A percentile compares a stretch with the other conserved stretches of the same genome.
Evolutionary conservation across 2,113 vertebrate species (phyloP).

Genomic region (Malaclemys terrapin): DNA sequence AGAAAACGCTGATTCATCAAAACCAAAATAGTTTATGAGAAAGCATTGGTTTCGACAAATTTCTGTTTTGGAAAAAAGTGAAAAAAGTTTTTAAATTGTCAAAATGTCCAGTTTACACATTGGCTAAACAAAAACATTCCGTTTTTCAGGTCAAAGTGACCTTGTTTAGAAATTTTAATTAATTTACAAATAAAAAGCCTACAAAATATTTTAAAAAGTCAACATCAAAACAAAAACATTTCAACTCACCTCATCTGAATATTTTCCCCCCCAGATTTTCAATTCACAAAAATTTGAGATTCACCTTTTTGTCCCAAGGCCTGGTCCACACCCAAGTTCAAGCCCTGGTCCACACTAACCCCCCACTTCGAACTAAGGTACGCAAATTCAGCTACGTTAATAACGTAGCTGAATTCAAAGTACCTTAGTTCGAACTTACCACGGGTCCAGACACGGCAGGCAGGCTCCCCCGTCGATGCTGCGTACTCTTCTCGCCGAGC

Average conservation of each 20-base stretch:
- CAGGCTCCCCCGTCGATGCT: too few species aligned
- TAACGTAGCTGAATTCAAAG: too few species aligned
- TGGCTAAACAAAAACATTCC: neutral
- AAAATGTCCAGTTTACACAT: neutral
- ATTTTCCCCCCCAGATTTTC: too few species aligned
- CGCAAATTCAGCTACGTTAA: too few species aligned
- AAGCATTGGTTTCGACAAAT: neutral
- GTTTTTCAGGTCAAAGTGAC: neutral
- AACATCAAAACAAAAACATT: neutral
- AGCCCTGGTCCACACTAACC: too few species aligned
- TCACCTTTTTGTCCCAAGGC: neutral
- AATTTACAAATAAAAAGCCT: neutral
- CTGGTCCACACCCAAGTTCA: too few species aligned
- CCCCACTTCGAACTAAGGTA: too few species aligned
- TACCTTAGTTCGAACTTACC: too few species aligned
- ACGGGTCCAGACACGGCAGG: too few species aligned
- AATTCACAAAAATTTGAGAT: neutral
- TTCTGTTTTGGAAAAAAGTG: neutral
- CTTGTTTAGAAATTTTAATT: neutral
- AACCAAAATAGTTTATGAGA: neutral
- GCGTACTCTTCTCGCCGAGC: too few species aligned
- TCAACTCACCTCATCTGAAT: neutral
- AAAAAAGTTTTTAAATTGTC: neutral
- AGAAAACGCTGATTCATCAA: neutral
- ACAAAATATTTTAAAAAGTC: neutral